A percentile compares a stretch with the other conserved stretches of the same genome.
Conservation (phyloP, 2,113 vertebrate genomes). For the Bombycilla garrulus region DNA sequence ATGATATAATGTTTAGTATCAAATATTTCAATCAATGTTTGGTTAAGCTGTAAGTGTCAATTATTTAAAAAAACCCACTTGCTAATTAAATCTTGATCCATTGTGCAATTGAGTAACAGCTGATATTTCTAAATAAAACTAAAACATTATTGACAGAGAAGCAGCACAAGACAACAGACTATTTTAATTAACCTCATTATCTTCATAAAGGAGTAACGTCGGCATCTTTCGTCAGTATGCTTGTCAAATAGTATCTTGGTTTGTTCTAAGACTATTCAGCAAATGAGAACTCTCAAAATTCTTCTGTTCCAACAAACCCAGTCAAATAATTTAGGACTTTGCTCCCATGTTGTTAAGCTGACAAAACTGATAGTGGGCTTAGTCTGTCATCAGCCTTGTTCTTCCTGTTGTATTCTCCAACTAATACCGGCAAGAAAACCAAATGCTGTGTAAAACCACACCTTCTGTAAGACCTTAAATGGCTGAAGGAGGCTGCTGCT, state of each 20-base stretch:
- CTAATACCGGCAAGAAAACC: fast-evolving
- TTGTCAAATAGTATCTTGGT: neutral
- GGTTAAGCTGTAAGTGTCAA: neutral
- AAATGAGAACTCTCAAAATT: neutral
- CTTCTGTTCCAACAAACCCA: neutral
- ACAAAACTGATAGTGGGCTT: neutral
- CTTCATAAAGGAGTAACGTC: neutral
- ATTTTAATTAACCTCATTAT: neutral
- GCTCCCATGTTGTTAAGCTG: neutral
- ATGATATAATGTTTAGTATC: neutral
- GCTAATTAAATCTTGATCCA: neutral
- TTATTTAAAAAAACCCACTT: neutral
- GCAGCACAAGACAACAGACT: neutral
- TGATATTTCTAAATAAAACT: conserved; percentile 7
- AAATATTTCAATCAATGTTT: conserved; percentile 9
- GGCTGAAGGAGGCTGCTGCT: neutral
- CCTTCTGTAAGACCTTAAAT: neutral
- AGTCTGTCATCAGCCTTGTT: neutral
- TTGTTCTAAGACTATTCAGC: neutral
- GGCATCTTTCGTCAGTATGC: neutral
- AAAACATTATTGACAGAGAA: neutral
- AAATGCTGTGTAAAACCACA: neutral
- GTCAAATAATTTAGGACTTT: neutral
- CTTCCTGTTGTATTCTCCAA: neutral
- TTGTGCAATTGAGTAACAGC: neutral